Conservation (phyloP, 2,113 vertebrate species). For the Chaenogobius annularis region DNA sequence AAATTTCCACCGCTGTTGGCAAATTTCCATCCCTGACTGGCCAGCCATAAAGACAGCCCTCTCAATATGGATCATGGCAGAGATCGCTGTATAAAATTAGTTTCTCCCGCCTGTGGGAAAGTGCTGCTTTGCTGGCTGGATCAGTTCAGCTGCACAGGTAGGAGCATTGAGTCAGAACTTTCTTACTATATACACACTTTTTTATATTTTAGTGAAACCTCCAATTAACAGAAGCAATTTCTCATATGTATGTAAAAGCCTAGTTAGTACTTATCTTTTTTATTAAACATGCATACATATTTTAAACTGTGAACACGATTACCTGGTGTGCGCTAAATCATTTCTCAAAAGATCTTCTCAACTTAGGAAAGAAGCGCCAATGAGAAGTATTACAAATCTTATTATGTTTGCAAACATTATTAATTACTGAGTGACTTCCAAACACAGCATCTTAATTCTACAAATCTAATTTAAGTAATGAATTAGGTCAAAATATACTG, state of each 20-base stretch:
- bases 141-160: neutral
- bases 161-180: too few species aligned
- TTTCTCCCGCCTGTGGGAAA: slow-evolving; percentile 12
- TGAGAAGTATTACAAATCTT: neutral
- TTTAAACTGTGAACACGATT: neutral
- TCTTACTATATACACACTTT: too few species aligned
- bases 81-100: slow-evolving; percentile 44
- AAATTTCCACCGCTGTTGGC: slow-evolving; percentile 45
- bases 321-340: neutral
- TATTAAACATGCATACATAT: neutral
- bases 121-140: neutral
- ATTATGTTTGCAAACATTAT: neutral
- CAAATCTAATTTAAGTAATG: neutral
- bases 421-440: neutral
- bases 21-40: slow-evolving; percentile 2
- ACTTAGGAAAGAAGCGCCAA: neutral
- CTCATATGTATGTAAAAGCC: too few species aligned
- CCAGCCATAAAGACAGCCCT: slow-evolving; percentile 52
- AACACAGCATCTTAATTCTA: neutral
- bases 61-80: slow-evolving; percentile 29
- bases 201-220: too few species aligned
- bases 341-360: slow-evolving; percentile 16
- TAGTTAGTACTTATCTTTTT: too few species aligned
- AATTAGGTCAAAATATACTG: neutral
- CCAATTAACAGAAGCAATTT: too few species aligned